Conservation (phyloP, 2,113 vertebrate species). For the Andinoacara biseriatus region DNA sequence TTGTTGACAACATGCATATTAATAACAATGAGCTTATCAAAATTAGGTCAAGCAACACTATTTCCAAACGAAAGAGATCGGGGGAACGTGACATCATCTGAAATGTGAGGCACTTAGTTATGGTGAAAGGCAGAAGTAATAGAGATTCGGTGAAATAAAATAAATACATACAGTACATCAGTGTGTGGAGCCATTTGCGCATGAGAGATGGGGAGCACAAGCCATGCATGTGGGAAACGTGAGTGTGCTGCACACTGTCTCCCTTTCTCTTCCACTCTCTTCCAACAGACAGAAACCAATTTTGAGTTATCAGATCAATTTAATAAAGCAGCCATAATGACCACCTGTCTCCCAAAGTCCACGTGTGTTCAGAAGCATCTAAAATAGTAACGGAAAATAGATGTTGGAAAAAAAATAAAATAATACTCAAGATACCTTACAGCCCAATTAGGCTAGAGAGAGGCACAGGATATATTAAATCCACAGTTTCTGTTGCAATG, state of each 20-base stretch:
- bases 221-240: slow-evolving; percentile 14
- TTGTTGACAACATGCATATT: neutral
- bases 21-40: neutral
- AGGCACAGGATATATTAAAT: neutral
- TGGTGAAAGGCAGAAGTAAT: neutral
- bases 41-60: neutral
- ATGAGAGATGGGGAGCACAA: neutral
- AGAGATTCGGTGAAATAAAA: neutral
- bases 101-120: neutral
- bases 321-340: slow-evolving; percentile 42
- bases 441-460: neutral
- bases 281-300: slow-evolving; percentile 33
- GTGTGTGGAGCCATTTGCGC: neutral
- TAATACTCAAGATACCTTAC: neutral
- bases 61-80: neutral
- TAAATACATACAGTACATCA: slow-evolving; percentile 1
- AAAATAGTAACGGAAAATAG: neutral
- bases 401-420: neutral
- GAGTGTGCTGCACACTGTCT: slow-evolving; percentile 14
- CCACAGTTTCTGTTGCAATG: neutral
- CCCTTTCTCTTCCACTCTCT: neutral
- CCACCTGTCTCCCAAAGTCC: slow-evolving; percentile 35
- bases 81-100: neutral
- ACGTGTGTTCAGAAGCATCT: neutral
- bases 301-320: slow-evolving; percentile 31